Conservation (phyloP, 2,797 vertebrate species). For the Lateolabrax maculatus region DNA sequence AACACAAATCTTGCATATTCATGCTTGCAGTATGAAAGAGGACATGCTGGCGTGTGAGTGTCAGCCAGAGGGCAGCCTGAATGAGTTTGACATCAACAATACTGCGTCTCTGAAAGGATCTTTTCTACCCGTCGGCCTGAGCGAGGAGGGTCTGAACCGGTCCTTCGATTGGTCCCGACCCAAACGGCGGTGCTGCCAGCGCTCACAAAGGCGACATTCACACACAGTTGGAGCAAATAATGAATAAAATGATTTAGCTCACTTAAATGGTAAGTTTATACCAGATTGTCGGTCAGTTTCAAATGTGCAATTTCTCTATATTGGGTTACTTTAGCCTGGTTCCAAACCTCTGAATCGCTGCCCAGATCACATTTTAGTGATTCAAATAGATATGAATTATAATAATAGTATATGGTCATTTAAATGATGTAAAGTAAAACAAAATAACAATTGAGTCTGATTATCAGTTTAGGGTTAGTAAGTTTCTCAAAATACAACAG, state of each 20-base stretch:
- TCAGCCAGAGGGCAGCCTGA: conserved; percentile 64
- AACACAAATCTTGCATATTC: conserved; percentile 41
- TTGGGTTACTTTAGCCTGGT: background rate
- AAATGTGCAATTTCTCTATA: background rate
- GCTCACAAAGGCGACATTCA: conserved; percentile 46
- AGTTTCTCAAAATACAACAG: background rate
- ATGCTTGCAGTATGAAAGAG: conserved; percentile 38
- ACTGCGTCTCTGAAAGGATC: conserved; percentile 39
- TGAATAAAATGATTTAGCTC: background rate
- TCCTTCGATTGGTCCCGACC: conserved; percentile 14
- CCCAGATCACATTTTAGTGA: background rate
- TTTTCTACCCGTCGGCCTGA: conserved; percentile 23
- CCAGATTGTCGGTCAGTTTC: background rate
- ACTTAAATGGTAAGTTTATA: background rate
- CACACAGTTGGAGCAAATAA: background rate
- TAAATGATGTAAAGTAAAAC: background rate
- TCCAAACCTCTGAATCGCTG: background rate
- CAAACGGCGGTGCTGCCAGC: conserved; percentile 23
- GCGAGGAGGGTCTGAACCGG: conserved; percentile 18
- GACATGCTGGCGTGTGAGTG: conserved; percentile 51
- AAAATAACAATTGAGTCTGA: background rate
- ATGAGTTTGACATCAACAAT: conserved; percentile 45
- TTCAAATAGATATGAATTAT: background rate
- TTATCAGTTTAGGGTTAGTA: background rate
- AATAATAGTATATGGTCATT: background rate